phyloP scores from a whole-genome alignment of 2,113 vertebrate genomes.

The Heterocephalus glaber region DNA sequence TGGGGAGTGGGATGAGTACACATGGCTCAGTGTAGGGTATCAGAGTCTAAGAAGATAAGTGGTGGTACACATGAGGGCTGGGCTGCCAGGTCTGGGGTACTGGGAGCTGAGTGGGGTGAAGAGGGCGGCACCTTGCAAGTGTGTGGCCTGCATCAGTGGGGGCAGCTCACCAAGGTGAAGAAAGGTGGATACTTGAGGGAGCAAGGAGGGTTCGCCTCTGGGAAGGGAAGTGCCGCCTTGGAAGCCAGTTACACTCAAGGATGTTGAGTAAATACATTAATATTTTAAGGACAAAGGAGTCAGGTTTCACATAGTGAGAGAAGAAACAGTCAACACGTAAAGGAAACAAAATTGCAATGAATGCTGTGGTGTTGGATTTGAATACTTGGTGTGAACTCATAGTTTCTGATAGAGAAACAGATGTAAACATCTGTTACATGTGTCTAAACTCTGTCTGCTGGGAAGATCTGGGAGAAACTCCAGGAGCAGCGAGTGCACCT shows the following conservation, averaged over 20 bases:
- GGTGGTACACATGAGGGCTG: too few species aligned
- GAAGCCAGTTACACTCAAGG: background rate
- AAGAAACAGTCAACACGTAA: background rate
- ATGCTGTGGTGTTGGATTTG: background rate
- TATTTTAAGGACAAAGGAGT: background rate
- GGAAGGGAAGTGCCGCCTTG: background rate
- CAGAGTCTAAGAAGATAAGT: background rate
- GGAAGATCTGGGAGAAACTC: background rate
- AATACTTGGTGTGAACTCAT: fast-evolving
- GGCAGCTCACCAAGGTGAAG: background rate
- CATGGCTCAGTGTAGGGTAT: background rate
- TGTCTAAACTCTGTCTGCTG: background rate
- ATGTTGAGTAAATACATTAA: background rate
- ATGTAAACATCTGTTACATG: fast-evolving
- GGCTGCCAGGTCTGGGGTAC: too few species aligned
- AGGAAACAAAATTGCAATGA: background rate
- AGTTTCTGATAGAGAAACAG: background rate
- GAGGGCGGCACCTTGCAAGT: background rate
- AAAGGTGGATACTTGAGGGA: too few species aligned
- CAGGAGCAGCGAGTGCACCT: background rate
- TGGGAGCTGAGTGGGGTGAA: background rate
- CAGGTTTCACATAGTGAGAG: background rate
- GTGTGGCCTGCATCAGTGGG: background rate
- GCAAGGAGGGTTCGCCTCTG: background rate
- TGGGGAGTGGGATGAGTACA: background rate